Evolutionary conservation across 2,888 invertebrate genomes (phyloP), one percentile per base, ranked within the genome.

Genomic region (Lasioglossum lativentre): DNA sequence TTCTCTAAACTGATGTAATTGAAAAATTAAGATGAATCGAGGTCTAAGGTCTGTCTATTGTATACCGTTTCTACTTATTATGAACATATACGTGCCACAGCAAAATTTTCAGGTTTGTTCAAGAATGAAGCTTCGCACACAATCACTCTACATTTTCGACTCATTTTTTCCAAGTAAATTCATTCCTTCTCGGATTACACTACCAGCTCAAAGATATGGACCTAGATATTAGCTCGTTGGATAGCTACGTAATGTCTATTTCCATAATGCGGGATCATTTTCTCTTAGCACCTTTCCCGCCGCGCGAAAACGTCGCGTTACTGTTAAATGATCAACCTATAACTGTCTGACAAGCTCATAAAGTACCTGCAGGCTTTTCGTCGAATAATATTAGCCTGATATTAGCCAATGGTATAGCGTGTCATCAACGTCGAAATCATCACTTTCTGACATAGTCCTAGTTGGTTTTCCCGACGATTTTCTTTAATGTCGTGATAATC

Each of bases 251-350:
- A 27, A 63, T 63, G 5, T 63, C 59, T 63, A 63, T 63, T 63
- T 59, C 14, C 59, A 59, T 27, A 12, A 59, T 27, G 27, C 27
- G 4, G 14, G 27, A 27, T 27, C 59, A 59, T 59, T 59, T 63
- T 30, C 59, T 16, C 59, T 12, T 16, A 27, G 59, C 14, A 14
- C 27, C 59, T 27, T 63, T 63, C 12, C 27, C 27, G 12, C 27
- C 4, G 27, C 27, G 27, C 59, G 59, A 14, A 59, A 59, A 27
- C 27, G 16, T 27, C 59, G 27, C 27, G 27, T 14, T 59, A 27
- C 59, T 63, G 59, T 63, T 27, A 63, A 63, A 27, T 27, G n/a
- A 34, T 80, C 59, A 77, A 45, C 56, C 52, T 16, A 63, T 63
- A 63, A 63, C 27, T 63, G 59, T 63, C 59, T 6, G 27, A 63